phyloP scores from a whole-genome alignment of 2,797 vertebrate species.

The Urocyon cinereoargenteus region DNA sequence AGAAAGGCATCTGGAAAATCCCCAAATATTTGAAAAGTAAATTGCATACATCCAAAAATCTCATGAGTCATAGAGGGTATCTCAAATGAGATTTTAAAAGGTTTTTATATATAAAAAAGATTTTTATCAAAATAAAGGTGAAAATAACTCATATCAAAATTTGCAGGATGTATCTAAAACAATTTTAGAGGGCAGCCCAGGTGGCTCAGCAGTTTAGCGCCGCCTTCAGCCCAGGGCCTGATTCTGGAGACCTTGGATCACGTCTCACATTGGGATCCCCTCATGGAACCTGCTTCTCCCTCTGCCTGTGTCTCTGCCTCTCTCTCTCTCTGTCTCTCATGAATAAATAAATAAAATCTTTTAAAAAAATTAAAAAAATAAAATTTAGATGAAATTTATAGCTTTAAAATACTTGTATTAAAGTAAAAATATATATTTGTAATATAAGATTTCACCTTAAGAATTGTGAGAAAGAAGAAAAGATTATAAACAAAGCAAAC shows the following conservation, averaged over 20 bases:
- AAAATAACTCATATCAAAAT: not conserved
- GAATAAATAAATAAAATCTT: too few relatives aligned
- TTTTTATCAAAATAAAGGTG: not conserved
- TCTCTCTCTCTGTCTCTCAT: too few relatives aligned
- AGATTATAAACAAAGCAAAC: not conserved
- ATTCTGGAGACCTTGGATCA: too few relatives aligned
- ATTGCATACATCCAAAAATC: not conserved
- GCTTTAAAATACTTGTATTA: not conserved
- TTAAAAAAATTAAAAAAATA: too few relatives aligned
- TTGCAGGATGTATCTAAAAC: not conserved
- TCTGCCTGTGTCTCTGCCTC: too few relatives aligned
- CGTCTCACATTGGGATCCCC: too few relatives aligned
- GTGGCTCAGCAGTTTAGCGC: too few relatives aligned
- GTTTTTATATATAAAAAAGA: not conserved
- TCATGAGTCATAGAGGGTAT: not conserved
- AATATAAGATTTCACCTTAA: not conserved
- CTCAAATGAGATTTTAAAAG: not conserved
- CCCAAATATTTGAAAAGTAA: not conserved
- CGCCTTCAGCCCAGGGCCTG: too few relatives aligned
- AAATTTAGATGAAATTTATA: not conserved
- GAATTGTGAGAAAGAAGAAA: not conserved
- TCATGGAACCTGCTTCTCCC: too few relatives aligned
- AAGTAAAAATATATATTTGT: not conserved
- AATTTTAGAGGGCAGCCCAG: not conserved
- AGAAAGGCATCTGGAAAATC: not conserved